phyloP scores from a whole-genome alignment of 2,797 vertebrate species.

The Cheirogaleus major region DNA sequence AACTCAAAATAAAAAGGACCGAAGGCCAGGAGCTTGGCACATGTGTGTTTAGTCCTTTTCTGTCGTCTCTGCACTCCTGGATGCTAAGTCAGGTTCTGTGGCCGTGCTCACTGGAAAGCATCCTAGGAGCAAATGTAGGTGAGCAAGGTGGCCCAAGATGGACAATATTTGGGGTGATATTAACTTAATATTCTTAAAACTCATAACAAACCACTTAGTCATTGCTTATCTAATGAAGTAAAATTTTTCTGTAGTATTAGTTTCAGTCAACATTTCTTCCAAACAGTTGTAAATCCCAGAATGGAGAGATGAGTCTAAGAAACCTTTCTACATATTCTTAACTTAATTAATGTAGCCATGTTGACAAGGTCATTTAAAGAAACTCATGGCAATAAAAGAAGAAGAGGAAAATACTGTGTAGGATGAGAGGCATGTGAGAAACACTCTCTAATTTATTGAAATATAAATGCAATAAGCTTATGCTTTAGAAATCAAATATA shows the following conservation, averaged over 20 bases:
- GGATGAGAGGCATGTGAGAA: background rate
- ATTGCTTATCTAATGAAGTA: slow-evolving; percentile 1
- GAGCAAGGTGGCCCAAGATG: background rate
- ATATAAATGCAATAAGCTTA: background rate
- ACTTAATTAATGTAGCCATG: background rate
- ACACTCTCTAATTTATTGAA: background rate
- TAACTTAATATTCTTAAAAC: background rate
- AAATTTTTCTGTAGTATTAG: background rate
- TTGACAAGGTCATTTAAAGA: background rate
- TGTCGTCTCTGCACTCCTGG: rapidly evolving
- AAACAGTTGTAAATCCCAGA: background rate
- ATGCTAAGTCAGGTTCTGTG: background rate
- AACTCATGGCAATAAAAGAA: background rate
- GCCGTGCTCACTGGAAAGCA: background rate
- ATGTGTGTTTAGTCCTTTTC: background rate
- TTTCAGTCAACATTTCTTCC: background rate
- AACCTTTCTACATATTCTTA: background rate
- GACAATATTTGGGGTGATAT: background rate
- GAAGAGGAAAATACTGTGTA: background rate
- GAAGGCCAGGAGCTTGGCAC: background rate
- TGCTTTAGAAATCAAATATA: slow-evolving; percentile 1
- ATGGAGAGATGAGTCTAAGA: background rate
- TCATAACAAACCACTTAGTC: background rate
- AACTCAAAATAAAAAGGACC: background rate
- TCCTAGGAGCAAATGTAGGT: background rate